These are phyloP conservation scores for Erythrocercus mccallii DNA, from an alignment of 2,113 vertebrate genomes.

Conservation along the genomic window DNA sequence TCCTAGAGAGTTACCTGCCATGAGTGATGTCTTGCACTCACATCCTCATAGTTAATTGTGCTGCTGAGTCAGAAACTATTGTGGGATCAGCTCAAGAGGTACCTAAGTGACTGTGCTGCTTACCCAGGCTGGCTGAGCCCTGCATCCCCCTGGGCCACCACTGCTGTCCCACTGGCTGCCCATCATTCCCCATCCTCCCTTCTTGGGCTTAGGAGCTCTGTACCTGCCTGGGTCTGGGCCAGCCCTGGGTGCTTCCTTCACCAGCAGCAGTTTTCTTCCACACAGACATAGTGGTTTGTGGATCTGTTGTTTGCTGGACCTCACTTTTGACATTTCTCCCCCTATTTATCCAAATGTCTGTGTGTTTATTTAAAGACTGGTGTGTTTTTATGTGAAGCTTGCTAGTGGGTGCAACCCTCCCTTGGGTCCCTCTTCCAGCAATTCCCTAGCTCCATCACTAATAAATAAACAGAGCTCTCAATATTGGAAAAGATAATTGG, in stretches of 20 bases:
- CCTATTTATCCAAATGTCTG: rapidly evolving
- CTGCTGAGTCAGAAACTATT: neutral
- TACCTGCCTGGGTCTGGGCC: neutral
- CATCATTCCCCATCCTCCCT: neutral
- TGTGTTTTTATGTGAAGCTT: neutral
- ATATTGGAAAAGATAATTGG: neutral
- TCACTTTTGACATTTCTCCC: neutral
- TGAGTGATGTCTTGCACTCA: neutral
- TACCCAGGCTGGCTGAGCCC: neutral
- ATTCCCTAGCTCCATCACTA: neutral
- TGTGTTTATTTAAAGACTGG: neutral
- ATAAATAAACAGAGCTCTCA: neutral
- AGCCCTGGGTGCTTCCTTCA: neutral
- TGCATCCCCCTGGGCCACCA: neutral
- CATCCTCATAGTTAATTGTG: neutral
- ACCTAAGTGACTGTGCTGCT: neutral
- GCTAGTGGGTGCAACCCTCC: neutral
- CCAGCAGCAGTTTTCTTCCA: neutral
- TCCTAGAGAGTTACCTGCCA: neutral
- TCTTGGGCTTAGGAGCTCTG: rapidly evolving
- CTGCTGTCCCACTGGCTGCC: neutral
- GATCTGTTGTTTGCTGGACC: neutral
- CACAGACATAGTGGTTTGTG: neutral
- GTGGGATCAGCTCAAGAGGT: neutral
- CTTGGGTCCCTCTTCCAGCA: neutral